These are phyloP conservation scores for Trichogramma pretiosum DNA, from an alignment of 1,140 invertebrate genomes.

Conservation along the genomic window DNA sequence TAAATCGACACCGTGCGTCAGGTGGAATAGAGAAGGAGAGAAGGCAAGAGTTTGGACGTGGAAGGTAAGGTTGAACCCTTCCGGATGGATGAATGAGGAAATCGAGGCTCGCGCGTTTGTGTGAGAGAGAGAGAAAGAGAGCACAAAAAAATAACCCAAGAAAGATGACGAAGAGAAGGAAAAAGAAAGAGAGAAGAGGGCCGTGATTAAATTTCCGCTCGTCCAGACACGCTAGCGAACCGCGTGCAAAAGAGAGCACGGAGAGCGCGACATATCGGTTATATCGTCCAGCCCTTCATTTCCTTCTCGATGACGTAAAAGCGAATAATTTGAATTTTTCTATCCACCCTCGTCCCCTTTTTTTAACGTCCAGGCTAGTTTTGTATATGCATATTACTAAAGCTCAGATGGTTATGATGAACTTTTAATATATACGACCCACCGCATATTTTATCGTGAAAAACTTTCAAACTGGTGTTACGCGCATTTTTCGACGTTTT, in stretches of 20 bases:
- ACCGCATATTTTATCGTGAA: too few relatives aligned
- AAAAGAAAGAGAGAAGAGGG: not conserved
- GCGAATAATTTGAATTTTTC: not conserved
- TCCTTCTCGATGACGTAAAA: not conserved
- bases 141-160: too few relatives aligned
- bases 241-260: too few relatives aligned
- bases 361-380: too few relatives aligned
- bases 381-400: too few relatives aligned
- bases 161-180: not conserved
- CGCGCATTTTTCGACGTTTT: too few relatives aligned
- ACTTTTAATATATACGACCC: too few relatives aligned
- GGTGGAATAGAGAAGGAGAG: too few relatives aligned
- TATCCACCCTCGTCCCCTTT: not conserved
- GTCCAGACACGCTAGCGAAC: not conserved
- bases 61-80: not conserved
- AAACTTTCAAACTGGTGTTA: too few relatives aligned
- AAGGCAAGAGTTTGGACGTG: not conserved
- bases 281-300: not conserved
- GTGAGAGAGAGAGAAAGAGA: too few relatives aligned
- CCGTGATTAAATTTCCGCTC: constrained; percentile 3
- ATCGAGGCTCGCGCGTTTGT: constrained; percentile 6
- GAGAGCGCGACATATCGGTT: not conserved
- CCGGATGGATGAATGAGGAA: constrained; percentile 9
- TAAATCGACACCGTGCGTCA: too few relatives aligned
- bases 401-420: too few relatives aligned